Conservation (phyloP, 2,888 invertebrate genomes). For the Metopia argyrocephala region DNA sequence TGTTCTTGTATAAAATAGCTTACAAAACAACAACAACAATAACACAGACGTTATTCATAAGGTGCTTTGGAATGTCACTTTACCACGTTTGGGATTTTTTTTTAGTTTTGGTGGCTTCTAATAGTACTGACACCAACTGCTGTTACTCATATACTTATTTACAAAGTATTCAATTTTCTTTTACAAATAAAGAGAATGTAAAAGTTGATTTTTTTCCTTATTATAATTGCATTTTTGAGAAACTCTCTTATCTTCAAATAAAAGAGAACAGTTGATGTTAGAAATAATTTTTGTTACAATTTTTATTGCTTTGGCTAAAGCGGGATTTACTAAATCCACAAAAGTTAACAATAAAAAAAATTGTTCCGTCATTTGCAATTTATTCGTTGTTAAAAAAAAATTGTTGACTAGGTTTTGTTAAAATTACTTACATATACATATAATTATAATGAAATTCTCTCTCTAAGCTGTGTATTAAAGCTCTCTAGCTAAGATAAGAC, state of each 20-base stretch:
- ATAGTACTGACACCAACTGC: not conserved
- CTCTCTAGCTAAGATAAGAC: too few species aligned
- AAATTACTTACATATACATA: not conserved
- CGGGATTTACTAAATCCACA: too few species aligned
- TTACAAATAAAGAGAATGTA: too few species aligned
- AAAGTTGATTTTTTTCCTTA: too few species aligned
- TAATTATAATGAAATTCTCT: not conserved
- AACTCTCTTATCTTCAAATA: too few species aligned
- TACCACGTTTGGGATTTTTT: slow-evolving; percentile 51
- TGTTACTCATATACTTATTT: not conserved
- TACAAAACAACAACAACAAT: slow-evolving; percentile 1
- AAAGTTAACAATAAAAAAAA: too few species aligned
- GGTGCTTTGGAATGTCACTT: slow-evolving; percentile 61
- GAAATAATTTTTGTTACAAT: too few species aligned
- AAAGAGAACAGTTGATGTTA: too few species aligned
- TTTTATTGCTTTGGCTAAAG: too few species aligned
- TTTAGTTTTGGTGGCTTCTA: not conserved
- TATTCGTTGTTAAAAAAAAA: slow-evolving; percentile 13
- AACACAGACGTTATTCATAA: slow-evolving; percentile 18
- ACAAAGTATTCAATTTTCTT: too few species aligned
- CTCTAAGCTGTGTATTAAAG: not conserved
- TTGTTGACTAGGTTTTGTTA: not conserved
- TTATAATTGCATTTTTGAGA: too few species aligned
- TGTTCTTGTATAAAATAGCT: slow-evolving; percentile 19
- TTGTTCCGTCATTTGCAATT: too few species aligned